A percentile compares a stretch with the other conserved stretches of the same genome.
phyloP scores from a whole-genome alignment of 92 coral and sea anemone genomes.

The Epizoanthus rinbou region DNA sequence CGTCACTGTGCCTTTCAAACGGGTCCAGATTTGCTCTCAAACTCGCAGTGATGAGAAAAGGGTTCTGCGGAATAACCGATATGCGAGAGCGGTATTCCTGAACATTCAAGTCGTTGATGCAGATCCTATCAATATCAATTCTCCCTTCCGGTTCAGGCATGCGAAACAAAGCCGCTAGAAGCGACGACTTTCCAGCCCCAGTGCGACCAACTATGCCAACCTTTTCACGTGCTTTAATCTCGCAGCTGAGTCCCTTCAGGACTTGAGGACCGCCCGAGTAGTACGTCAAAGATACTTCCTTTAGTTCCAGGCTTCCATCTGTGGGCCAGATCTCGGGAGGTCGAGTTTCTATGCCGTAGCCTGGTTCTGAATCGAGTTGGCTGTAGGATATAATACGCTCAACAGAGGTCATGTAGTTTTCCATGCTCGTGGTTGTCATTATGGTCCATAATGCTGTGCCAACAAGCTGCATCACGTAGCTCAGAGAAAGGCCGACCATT shows the following conservation, averaged over 20 bases:
- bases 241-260: no score
- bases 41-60: background rate
- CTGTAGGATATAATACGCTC: background rate
- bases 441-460: background rate
- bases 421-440: background rate
- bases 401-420: background rate
- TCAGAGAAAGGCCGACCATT: background rate
- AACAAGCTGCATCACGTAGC: slow-evolving; percentile 10
- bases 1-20: background rate
- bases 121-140: no score
- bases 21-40: background rate
- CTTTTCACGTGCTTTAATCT: no score
- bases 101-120: no score
- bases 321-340: no score
- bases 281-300: no score
- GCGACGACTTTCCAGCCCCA: no score
- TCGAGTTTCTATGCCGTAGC: background rate
- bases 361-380: background rate
- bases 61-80: background rate
- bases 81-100: background rate
- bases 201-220: no score
- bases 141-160: no score
- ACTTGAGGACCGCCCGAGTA: no score
- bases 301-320: no score
- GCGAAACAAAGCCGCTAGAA: no score